Evolutionary conservation across 2,113 vertebrate genomes (phyloP).

Genomic region (Nycticryphes semicollaris): DNA sequence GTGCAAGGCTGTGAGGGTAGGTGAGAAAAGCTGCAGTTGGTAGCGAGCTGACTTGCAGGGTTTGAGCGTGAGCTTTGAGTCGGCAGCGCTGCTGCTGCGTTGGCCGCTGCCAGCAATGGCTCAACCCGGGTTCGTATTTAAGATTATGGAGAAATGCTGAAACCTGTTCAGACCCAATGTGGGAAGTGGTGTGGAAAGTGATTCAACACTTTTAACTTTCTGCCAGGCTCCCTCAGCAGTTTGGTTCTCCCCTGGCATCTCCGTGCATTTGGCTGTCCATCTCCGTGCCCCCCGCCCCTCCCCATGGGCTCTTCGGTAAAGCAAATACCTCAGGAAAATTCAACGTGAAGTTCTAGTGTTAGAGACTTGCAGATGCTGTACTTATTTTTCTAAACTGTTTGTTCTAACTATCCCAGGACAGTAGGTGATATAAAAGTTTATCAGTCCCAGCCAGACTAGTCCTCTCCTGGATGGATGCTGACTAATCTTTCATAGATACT

Average conservation of each 20-base stretch:
- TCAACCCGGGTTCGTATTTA: neutral
- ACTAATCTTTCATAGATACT: neutral
- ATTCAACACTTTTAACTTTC: neutral
- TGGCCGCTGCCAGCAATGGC: neutral
- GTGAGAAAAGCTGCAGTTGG: accelerated
- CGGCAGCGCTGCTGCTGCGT: neutral
- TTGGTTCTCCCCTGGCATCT: neutral
- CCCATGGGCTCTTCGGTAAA: neutral
- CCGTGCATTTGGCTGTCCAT: neutral
- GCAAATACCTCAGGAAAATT: slow-evolving; percentile 72
- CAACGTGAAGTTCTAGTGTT: slow-evolving; percentile 44
- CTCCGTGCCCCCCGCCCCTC: neutral
- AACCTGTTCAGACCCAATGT: neutral
- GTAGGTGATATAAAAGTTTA: neutral
- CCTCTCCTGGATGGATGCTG: neutral
- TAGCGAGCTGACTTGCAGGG: neutral
- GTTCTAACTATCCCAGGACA: neutral
- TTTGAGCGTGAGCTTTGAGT: neutral
- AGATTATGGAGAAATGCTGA: neutral
- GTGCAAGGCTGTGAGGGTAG: neutral
- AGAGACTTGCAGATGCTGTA: slow-evolving; percentile 55
- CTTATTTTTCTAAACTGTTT: slow-evolving; percentile 54
- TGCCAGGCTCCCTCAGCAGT: neutral
- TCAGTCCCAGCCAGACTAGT: neutral
- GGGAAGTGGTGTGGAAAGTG: neutral